A percentile compares a stretch with the other conserved stretches of the same genome.
These are phyloP conservation scores for Dryadula phaetusa DNA, from an alignment of 2,888 invertebrate genomes.

Conservation along the genomic window DNA sequence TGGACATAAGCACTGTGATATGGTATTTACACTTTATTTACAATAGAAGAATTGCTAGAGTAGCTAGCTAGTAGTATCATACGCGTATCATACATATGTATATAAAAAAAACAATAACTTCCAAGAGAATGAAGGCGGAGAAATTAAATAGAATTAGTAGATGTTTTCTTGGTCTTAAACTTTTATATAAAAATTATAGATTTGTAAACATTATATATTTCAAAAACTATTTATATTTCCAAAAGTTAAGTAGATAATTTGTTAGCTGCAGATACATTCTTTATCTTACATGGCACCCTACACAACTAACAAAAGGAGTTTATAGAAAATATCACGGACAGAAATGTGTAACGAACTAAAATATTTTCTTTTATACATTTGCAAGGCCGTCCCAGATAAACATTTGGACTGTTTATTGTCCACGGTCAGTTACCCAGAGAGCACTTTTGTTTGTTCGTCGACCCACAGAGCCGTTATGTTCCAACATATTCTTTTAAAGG, in stretches of 20 bases:
- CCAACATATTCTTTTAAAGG: conserved; percentile 55
- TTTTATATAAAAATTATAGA: too few relatives aligned
- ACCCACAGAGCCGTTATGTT: conserved; percentile 53
- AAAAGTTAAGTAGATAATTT: neutral
- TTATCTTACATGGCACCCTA: neutral
- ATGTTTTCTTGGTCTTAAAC: too few relatives aligned
- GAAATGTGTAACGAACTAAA: conserved; percentile 64
- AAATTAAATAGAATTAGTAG: too few relatives aligned
- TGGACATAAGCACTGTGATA: too few relatives aligned
- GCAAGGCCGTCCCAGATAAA: conserved; percentile 53
- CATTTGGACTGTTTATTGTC: conserved; percentile 68
- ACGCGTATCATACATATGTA: too few relatives aligned
- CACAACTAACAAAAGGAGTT: conserved; percentile 2
- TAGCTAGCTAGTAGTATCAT: too few relatives aligned
- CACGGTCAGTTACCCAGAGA: conserved; percentile 80
- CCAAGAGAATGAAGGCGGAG: too few relatives aligned
- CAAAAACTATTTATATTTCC: too few relatives aligned
- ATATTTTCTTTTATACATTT: conserved; percentile 54
- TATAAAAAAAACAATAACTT: too few relatives aligned
- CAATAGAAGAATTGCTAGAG: too few relatives aligned
- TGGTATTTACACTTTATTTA: too few relatives aligned
- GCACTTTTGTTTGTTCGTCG: conserved; percentile 69
- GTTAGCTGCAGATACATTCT: neutral
- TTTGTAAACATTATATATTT: too few relatives aligned
- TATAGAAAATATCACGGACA: conserved; percentile 25